A percentile compares a stretch with the other conserved stretches of the same genome.
phyloP scores from a whole-genome alignment of 2,797 vertebrate genomes.

The Bovichtus variegatus region DNA sequence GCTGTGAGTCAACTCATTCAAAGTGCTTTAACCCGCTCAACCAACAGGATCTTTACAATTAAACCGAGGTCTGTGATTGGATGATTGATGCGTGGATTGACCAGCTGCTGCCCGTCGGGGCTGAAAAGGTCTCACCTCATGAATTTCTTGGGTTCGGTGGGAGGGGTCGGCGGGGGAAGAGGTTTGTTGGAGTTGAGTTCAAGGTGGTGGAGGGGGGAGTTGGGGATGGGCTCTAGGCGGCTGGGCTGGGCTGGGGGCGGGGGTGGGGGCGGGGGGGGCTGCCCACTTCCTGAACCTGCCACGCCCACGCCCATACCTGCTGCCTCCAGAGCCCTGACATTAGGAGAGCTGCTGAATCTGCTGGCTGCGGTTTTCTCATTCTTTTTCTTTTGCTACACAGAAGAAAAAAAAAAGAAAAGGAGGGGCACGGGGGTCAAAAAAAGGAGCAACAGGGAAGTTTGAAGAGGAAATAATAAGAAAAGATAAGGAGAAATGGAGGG shows the following conservation, averaged over 20 bases:
- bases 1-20: conserved; percentile 1
- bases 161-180: conserved; percentile 95
- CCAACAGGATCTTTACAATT: neutral
- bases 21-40: conserved; percentile 23
- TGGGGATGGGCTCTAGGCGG: conserved; percentile 97
- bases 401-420: conserved; percentile 70
- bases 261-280: conserved; percentile 64
- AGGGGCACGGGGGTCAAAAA: conserved; percentile 69
- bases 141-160: conserved; percentile 98
- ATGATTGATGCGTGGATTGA: conserved; percentile 47
- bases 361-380: conserved; percentile 95
- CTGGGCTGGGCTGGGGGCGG: conserved; percentile 85
- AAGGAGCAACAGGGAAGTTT: conserved; percentile 64
- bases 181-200: conserved; percentile 99
- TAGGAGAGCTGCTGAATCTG: conserved; percentile 98
- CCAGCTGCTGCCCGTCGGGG: conserved; percentile 56
- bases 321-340: conserved; percentile 96
- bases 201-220: conserved; percentile 96
- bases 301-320: conserved; percentile 82
- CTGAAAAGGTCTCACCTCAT: conserved; percentile 94
- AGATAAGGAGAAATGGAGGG: conserved; percentile 39
- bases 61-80: conserved; percentile 50
- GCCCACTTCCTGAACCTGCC: conserved; percentile 70
- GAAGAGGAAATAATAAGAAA: conserved; percentile 60
- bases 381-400: conserved; percentile 99